phyloP scores from a whole-genome alignment of 2,888 invertebrate species.

The Morpho achilles region DNA sequence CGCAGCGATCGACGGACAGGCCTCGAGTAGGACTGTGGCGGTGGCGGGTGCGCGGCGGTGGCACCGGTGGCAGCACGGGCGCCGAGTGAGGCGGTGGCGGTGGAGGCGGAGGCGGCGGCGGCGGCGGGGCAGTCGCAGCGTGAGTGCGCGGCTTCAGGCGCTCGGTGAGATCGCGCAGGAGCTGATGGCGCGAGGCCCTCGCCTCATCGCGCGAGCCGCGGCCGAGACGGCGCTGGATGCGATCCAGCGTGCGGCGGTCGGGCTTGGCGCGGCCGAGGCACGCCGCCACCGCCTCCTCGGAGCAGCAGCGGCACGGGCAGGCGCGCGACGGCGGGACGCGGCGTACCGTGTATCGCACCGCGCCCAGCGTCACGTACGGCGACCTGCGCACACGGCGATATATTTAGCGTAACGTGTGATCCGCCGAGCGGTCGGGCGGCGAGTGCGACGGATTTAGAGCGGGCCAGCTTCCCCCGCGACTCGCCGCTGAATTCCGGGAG shows the following conservation, averaged over 20 bases:
- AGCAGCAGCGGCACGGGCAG: constrained; percentile 78
- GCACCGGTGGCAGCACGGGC: constrained; percentile 78
- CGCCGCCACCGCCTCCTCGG: constrained; percentile 76
- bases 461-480: constrained; percentile 62
- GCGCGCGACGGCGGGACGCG: constrained; percentile 81
- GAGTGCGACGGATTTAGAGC: constrained; percentile 73
- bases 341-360: constrained; percentile 85
- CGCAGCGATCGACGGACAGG: constrained; percentile 66
- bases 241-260: constrained; percentile 87
- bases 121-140: constrained; percentile 36
- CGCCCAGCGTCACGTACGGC: constrained; percentile 83
- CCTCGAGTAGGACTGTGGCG: constrained; percentile 74
- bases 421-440: constrained; percentile 64
- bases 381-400: constrained; percentile 64
- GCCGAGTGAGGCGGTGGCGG: constrained; percentile 68
- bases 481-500: constrained; percentile 68
- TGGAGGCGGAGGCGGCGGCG: constrained; percentile 58
- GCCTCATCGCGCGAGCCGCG: constrained; percentile 69
- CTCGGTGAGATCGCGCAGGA: constrained; percentile 90
- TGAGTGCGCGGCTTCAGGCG: constrained; percentile 82
- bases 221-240: constrained; percentile 88
- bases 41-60: constrained; percentile 74
- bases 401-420: constrained; percentile 54
- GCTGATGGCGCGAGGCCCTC: constrained; percentile 79
- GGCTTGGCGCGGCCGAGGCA: constrained; percentile 74